Conservation (phyloP, 30 jellyfish, hydroid and myxozoan genomes). For the Hydractinia echinata region DNA sequence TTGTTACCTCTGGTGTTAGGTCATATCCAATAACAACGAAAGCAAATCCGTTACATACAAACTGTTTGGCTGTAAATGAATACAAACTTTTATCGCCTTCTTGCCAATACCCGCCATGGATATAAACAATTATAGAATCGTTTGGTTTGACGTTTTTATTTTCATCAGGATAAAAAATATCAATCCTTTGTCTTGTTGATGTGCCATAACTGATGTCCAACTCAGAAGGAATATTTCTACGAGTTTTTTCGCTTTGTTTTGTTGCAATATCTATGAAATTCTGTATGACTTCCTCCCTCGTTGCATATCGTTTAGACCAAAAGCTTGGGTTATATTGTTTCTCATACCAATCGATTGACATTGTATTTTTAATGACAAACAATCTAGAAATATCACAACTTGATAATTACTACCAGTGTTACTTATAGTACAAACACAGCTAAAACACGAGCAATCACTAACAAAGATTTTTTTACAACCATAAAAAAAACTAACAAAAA, state of each 20-base stretch:
- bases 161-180: constrained; percentile 18
- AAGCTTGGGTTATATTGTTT: constrained; percentile 27
- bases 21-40: constrained; percentile 32
- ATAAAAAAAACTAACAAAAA: too few relatives aligned
- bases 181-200: constrained; percentile 20
- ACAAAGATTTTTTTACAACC: too few relatives aligned
- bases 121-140: constrained; percentile 13
- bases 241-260: background rate
- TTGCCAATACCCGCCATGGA: constrained; percentile 56
- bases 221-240: background rate
- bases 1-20: constrained; percentile 13
- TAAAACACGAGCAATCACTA: too few relatives aligned
- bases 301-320: constrained; percentile 17
- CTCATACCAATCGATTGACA: constrained; percentile 4
- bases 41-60: background rate
- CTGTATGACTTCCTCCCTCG: constrained; percentile 11
- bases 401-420: too few relatives aligned
- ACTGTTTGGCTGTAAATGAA: constrained; percentile 13
- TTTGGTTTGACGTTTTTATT: background rate
- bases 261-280: background rate
- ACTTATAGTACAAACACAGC: too few relatives aligned
- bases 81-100: constrained; percentile 26
- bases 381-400: too few relatives aligned
- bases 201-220: constrained; percentile 25
- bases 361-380: too few relatives aligned